A percentile compares a stretch with the other conserved stretches of the same genome.
phyloP scores from a whole-genome alignment of 2,113 vertebrate species.

The Gallinago media region DNA sequence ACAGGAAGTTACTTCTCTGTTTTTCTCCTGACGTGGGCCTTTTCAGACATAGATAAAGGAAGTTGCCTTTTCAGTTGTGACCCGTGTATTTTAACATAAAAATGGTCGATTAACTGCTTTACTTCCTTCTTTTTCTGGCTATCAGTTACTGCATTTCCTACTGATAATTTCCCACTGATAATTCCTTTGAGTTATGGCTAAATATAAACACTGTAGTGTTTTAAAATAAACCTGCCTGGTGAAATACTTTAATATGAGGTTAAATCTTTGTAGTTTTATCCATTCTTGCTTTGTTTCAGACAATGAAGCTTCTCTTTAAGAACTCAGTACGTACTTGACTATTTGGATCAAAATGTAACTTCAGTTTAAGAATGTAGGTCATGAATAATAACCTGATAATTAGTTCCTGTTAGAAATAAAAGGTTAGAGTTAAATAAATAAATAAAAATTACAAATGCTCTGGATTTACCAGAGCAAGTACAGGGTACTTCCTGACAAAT shows the following conservation, averaged over 20 bases:
- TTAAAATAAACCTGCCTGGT: background rate
- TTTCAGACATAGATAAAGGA: background rate
- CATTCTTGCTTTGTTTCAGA: background rate
- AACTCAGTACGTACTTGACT: background rate
- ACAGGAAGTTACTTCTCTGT: background rate
- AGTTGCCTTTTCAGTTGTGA: background rate
- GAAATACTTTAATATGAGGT: background rate
- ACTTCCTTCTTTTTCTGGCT: background rate
- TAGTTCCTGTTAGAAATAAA: constrained; percentile 2
- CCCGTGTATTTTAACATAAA: background rate
- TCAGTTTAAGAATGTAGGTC: background rate
- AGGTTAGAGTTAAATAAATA: constrained; percentile 25
- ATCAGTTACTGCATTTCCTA: background rate
- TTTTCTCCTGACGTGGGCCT: background rate
- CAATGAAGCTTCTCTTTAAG: background rate
- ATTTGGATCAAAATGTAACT: background rate
- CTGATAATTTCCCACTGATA: background rate
- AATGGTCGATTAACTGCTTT: background rate
- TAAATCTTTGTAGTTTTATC: background rate
- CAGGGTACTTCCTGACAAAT: constrained; percentile 10
- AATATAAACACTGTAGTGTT: background rate
- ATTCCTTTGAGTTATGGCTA: background rate
- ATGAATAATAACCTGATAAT: constrained; percentile 8
- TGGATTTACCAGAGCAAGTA: background rate
- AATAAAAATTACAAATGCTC: background rate